A percentile compares a stretch with the other conserved stretches of the same genome.
phyloP scores from a whole-genome alignment of 1,140 invertebrate species.

The Venturia canescens region DNA sequence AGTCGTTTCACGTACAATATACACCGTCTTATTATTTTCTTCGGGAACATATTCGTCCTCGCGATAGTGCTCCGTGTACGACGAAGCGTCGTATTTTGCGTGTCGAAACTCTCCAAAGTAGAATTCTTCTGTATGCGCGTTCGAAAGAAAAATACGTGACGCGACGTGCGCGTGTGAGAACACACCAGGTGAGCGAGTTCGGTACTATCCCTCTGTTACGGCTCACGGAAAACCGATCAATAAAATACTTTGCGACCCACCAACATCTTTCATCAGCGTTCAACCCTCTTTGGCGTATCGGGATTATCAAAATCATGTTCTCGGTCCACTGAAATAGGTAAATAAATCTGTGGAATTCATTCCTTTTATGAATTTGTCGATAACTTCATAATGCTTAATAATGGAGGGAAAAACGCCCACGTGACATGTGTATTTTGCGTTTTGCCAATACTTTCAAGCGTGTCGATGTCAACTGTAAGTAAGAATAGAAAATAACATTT shows the following conservation, averaged over 20 bases:
- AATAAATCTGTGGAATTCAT: neutral
- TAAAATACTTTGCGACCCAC: neutral
- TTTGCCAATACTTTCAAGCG: no score
- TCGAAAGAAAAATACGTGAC: neutral
- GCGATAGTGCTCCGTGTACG: neutral
- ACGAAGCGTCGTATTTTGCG: neutral
- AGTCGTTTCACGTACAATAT: constrained; percentile 5
- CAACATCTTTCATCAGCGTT: neutral
- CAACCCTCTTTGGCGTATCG: neutral
- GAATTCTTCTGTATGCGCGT: neutral
- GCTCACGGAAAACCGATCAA: constrained; percentile 10
- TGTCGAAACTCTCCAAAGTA: neutral
- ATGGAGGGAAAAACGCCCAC: no score
- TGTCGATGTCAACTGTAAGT: no score
- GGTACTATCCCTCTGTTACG: no score
- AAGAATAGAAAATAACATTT: no score
- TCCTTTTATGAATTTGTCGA: no score
- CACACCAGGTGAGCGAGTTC: neutral
- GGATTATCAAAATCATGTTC: neutral
- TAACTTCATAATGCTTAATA: no score
- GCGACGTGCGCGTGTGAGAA: neutral
- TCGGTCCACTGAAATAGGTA: neutral
- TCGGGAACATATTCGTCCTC: neutral
- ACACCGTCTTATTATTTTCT: neutral
- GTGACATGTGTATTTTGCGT: no score